phyloP scores from a whole-genome alignment of 2,113 vertebrate genomes.

The Nannobrachium achirus region DNA sequence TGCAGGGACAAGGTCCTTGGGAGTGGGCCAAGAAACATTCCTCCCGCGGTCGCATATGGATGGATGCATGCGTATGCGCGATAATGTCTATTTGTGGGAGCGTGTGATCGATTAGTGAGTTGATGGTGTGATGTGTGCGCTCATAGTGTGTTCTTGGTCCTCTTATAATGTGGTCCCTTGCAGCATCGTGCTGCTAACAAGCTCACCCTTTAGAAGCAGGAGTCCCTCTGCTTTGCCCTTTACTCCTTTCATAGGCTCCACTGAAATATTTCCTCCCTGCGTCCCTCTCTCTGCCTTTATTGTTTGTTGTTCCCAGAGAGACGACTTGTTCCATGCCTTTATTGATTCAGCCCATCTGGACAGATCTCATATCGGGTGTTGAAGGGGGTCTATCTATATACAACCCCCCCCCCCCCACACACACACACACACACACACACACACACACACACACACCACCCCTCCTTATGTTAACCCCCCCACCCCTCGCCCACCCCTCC shows the following conservation, averaged over 20 bases:
- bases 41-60: not conserved
- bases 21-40: constrained; percentile 14
- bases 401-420: too few species aligned
- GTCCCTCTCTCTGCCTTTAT: constrained; percentile 15
- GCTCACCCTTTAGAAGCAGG: constrained; percentile 34
- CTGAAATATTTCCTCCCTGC: constrained; percentile 15
- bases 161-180: too few species aligned
- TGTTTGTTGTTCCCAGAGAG: constrained; percentile 32
- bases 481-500: not conserved
- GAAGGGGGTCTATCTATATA: constrained; percentile 2
- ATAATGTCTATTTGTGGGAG: not conserved
- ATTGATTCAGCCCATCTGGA: constrained; percentile 31
- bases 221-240: constrained; percentile 25
- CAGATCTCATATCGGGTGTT: constrained; percentile 12
- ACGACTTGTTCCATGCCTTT: constrained; percentile 12
- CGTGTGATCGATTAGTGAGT: constrained; percentile 1
- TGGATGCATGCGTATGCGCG: constrained; percentile 5
- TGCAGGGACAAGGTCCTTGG: constrained; percentile 11
- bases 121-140: constrained; percentile 11
- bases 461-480: not conserved
- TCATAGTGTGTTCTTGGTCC: not conserved
- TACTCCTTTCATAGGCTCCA: constrained; percentile 21
- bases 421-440: too few species aligned
- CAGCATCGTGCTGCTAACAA: constrained; percentile 22
- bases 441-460: constrained; percentile 11